phyloP scores from a whole-genome alignment of 64 coral and sea anemone genomes.

The Hydrozoanthus tunicans region DNA sequence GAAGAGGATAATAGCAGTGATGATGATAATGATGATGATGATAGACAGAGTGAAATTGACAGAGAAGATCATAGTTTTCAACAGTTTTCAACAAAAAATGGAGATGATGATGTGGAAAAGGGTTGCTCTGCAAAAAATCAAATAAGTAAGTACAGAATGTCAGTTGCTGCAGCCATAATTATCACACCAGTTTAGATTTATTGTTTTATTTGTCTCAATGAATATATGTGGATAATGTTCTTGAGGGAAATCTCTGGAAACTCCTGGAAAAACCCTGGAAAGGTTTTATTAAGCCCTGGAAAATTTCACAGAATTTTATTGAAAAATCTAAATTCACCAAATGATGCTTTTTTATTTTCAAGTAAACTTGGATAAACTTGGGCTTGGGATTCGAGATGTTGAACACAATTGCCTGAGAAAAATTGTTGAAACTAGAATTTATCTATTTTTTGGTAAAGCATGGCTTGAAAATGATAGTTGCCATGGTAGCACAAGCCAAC shows the following conservation, averaged over 20 bases:
- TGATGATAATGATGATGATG: slow-evolving; percentile 46
- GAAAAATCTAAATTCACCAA: no score
- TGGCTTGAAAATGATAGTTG: no score
- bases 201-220: neutral
- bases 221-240: neutral
- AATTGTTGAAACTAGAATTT: no score
- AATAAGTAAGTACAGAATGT: slow-evolving; percentile 58
- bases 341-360: no score
- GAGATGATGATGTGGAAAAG: slow-evolving; percentile 83
- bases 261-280: no score
- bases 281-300: no score
- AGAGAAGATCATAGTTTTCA: slow-evolving; percentile 56
- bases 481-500: no score
- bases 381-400: no score
- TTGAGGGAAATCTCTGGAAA: neutral
- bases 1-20: slow-evolving; percentile 22
- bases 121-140: slow-evolving; percentile 82
- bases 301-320: no score
- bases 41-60: slow-evolving; percentile 20
- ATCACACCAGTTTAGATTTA: neutral
- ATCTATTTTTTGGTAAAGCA: no score
- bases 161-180: neutral
- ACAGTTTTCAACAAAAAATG: slow-evolving; percentile 64
- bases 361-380: no score
- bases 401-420: no score